Evolutionary conservation across 2,113 vertebrate genomes (phyloP), one percentile per base, ranked within the genome.

Genomic region (Paramisgurnus dabryanus): DNA sequence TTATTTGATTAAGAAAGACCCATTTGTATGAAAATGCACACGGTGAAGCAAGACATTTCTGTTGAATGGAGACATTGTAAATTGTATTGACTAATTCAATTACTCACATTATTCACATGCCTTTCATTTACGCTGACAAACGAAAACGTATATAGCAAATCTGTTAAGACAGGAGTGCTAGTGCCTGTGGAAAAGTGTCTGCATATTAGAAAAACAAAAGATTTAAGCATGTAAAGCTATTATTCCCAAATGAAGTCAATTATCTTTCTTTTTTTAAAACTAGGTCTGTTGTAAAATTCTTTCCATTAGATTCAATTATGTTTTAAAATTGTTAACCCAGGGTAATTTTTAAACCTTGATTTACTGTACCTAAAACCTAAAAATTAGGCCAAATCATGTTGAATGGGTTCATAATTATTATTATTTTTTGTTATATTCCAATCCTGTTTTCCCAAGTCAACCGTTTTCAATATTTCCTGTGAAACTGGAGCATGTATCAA

Each of bases 21-120:
- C 49, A 22, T 57, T 55, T 49, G 34, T 67, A 11, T 57, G 4
- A 43, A 78, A 47, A 69, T 17, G 45, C 69, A 41, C 47, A 40
- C 5, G 40, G n/a, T 49, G 60, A 9, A 63, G 69, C 4, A 4
- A 41, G 22, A 61, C 10, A 7, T 67, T 15, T 53, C 65, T 57
- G n/a, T 69, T 45, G 67, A 12, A 70, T 70, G n/a, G n/a, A 53
- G 68, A n/a, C 58, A 3, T 57, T 55, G 47, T n/a, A 66, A 65
- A 80, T 80, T 18, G 61, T 74, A 80, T 80, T 80, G 74, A 8
- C 79, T 27, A 80, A 73, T 80, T 74, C n/a, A 80, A 58, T 80
- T 80, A 45, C 61, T 70, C 8, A 9, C 45, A 43, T 50, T 22
- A 41, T 72, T 17, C 61, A 43, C 79, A 74, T 80, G 79, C 13